Base-by-base conservation (phyloP, 2,113 vertebrate species). In the Orientallactaga bullata region DNA sequence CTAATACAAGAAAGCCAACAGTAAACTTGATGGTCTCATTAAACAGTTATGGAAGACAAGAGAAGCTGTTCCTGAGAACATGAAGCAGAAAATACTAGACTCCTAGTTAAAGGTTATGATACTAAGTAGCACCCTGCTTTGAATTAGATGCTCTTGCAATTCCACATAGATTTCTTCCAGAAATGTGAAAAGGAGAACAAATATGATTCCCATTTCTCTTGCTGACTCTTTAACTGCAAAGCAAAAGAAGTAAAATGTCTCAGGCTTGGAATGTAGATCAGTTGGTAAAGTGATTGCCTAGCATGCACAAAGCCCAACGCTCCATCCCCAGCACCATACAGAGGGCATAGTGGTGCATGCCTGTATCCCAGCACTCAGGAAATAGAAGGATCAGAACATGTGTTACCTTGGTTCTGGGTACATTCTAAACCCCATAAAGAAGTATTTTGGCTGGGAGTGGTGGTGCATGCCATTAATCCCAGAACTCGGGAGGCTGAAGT, bases 181-280 rank as follows among this genome's bases (percentile, higher is more conserved):
- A 94, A 93, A 94, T 69, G 58, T 23, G 89, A 95, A 85, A 78
- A 15, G 69, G 28, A 95, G 89, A 87, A 94, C 37, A 81, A 90
- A 72, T 76, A 42, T 60, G 30, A 87, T 73, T 89, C 88, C 81
- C 68, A 60, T 82, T 89, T 65, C 35, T 94, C 58, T 81, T 77
- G 23, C 58, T 87, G 68, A 94, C 21, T 28, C 74, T 78, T 71
- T 88, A 15, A 69, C 26, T 89, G 42, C 18, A 87, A 71, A 88
- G 73, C 82, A 63, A 81, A 51, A 89, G 28, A 95, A 94, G 84
- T 78, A 79, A 82, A 90, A 90, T 13, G 55, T 55, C 55, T 55
- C 55, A 61, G 8, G 1, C 12, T 24, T 35, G 26, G 39, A n/a
- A 85, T 13, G n/a, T 35, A 58, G 47, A n/a, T 72, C 23, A 18